A percentile compares a stretch with the other conserved stretches of the same genome.
These are phyloP conservation scores for Rallus crepitans DNA, from an alignment of 2,797 vertebrate species.

Conservation along the genomic window DNA sequence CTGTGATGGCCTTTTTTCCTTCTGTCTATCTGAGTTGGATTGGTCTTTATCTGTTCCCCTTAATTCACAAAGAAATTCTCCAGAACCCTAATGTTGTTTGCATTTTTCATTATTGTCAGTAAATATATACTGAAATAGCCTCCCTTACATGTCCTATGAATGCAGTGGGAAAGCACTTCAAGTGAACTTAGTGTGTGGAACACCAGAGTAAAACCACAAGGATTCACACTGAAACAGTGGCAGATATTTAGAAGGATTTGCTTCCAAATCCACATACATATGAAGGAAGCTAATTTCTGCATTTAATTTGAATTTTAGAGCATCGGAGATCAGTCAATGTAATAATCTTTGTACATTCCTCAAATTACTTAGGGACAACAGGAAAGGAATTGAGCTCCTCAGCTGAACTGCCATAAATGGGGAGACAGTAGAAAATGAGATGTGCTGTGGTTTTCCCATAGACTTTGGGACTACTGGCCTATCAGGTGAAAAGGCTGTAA, in stretches of 20 bases:
- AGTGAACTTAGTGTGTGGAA: not conserved
- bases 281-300: not conserved
- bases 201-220: not conserved
- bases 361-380: not conserved
- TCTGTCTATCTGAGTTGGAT: not conserved
- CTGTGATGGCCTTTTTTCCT: not conserved
- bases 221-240: not conserved
- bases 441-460: not conserved
- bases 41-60: not conserved
- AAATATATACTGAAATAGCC: not conserved
- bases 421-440: not conserved
- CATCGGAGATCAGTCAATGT: not conserved
- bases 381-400: not conserved
- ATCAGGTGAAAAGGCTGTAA: not conserved
- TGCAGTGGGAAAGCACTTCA: not conserved
- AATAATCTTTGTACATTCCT: not conserved
- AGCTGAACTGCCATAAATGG: not conserved
- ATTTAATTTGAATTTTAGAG: not conserved
- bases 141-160: not conserved
- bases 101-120: not conserved
- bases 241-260: not conserved
- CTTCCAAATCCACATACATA: not conserved
- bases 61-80: not conserved
- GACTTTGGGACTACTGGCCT: not conserved
- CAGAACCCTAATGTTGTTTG: not conserved